Base-by-base conservation (phyloP, 2,797 vertebrate species). In the Sebastolobus altivelis region DNA sequence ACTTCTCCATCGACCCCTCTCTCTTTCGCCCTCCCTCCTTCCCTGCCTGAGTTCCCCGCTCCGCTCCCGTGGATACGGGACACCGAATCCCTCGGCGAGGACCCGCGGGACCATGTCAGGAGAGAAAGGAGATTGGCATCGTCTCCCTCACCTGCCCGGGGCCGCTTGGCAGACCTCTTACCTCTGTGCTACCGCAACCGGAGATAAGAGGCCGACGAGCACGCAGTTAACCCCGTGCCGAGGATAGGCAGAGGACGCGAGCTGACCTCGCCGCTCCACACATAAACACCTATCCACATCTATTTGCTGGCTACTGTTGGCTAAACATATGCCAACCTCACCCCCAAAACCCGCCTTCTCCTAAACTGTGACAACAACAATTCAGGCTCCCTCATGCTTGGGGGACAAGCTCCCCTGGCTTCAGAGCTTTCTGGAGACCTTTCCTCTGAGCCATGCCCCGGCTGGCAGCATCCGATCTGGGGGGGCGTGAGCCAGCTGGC, bases 401-500 rank as follows among this genome's bases (percentile, higher is more conserved):
- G 65, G 81, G 82, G 77, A 70, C 83, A 85, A 85, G 88, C 86
- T 84, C 80, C 86, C 89, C 87, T 83, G 81, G 87, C 87, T 89
- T 79, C 80, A 56, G 81, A 85, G 92, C 82, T 80, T 80, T 89
- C 89, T 84, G 83, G 75, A 85, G 92, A 91, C 90, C 92, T 87
- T 80, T 88, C 90, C 87, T 87, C 91, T 85, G 92, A 92, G 92
- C 94, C 92, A 72, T 93, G 90, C 90, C 92, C 93, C 78, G 89
- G 89, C 94, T 95, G 94, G 94, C 93, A 95, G 88, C 81, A 88
- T 93, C 85, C 68, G 81, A 92, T 92, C 89, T 84, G 80, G 84
- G 92, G 91, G 89, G 88, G 83, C 60, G 71, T 22, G 83, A 90
- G 93, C 94, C 95, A 96, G 95, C 93, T 96, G 95, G 96, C 94